These are phyloP conservation scores for Goniozus legneri DNA, from an alignment of 1,140 invertebrate genomes.

Conservation along the genomic window DNA sequence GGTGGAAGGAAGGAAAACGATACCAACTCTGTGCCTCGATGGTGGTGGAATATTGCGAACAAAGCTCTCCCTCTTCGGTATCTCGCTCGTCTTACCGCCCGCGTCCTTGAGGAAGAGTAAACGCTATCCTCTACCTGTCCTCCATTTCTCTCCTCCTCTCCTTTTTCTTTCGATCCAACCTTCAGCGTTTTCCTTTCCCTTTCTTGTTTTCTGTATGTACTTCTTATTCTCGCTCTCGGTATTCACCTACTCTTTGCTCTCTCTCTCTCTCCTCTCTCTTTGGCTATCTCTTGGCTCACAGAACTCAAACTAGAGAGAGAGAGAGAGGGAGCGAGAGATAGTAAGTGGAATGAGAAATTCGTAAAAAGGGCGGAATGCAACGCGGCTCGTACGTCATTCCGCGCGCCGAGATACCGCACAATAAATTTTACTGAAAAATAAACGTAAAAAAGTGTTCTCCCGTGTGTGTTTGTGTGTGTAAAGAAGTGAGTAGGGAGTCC, in stretches of 20 bases:
- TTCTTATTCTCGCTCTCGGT: neutral
- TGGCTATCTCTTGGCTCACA: constrained; percentile 9
- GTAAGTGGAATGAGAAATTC: constrained; percentile 20
- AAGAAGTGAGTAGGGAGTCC: too few species aligned
- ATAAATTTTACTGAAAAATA: too few species aligned
- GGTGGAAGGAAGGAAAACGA: constrained; percentile 1
- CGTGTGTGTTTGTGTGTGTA: too few species aligned
- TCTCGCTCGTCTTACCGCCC: neutral
- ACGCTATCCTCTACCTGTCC: neutral
- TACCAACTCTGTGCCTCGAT: constrained; percentile 28
- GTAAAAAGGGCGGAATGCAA: constrained; percentile 33
- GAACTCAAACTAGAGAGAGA: too few species aligned
- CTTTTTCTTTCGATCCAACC: neutral
- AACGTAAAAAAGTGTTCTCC: too few species aligned
- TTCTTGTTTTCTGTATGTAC: neutral
- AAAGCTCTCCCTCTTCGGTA: constrained; percentile 15
- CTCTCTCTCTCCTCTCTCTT: constrained; percentile 7
- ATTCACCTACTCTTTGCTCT: neutral
- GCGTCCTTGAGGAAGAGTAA: too few species aligned
- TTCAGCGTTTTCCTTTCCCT: neutral
- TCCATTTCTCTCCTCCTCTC: neutral
- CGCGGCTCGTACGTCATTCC: constrained; percentile 36
- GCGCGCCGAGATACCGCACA: too few species aligned
- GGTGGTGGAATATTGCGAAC: constrained; percentile 26
- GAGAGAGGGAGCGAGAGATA: too few species aligned